Percentiles rank a stretch among this genome's conserved stretches.
Evolutionary conservation across 2,888 invertebrate genomes (phyloP).

Genomic region (Athetis lepigone): DNA sequence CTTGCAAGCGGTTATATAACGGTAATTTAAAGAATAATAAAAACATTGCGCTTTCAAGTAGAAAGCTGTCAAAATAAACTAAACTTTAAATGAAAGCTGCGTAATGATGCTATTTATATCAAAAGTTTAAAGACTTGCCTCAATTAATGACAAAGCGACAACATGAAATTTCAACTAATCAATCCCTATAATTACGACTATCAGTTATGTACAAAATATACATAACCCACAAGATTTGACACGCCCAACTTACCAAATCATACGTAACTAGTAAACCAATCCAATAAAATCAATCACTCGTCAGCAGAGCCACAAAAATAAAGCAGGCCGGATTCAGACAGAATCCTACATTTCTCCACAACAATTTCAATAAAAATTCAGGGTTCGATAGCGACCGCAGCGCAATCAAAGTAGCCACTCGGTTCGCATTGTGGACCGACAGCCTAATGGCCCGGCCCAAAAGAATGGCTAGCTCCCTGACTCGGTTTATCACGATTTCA

Average conservation of each 20-base stretch:
- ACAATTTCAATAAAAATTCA: constrained; percentile 59
- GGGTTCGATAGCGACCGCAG: constrained; percentile 49
- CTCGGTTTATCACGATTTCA: constrained; percentile 61
- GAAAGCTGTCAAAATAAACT: too few relatives aligned
- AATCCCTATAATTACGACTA: neutral
- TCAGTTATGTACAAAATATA: neutral
- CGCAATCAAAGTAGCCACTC: constrained; percentile 63
- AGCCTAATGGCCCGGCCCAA: constrained; percentile 38
- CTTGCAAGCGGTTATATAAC: too few relatives aligned
- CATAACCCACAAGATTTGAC: neutral
- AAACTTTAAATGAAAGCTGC: too few relatives aligned
- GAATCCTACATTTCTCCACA: constrained; percentile 46
- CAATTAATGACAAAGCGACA: too few relatives aligned
- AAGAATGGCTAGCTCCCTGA: constrained; percentile 52
- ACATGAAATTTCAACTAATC: too few relatives aligned
- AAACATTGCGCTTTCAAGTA: too few relatives aligned
- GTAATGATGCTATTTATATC: too few relatives aligned
- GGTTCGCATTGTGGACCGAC: constrained; percentile 48
- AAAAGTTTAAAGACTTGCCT: too few relatives aligned
- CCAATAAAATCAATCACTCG: constrained; percentile 34
- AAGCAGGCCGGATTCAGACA: constrained; percentile 18
- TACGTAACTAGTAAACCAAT: constrained; percentile 15
- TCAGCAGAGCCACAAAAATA: constrained; percentile 28
- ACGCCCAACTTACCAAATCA: neutral
- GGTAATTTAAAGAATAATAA: too few relatives aligned